These are phyloP conservation scores for Paramuricea clavata DNA, from an alignment of 92 coral and sea anemone genomes.

Conservation along the genomic window DNA sequence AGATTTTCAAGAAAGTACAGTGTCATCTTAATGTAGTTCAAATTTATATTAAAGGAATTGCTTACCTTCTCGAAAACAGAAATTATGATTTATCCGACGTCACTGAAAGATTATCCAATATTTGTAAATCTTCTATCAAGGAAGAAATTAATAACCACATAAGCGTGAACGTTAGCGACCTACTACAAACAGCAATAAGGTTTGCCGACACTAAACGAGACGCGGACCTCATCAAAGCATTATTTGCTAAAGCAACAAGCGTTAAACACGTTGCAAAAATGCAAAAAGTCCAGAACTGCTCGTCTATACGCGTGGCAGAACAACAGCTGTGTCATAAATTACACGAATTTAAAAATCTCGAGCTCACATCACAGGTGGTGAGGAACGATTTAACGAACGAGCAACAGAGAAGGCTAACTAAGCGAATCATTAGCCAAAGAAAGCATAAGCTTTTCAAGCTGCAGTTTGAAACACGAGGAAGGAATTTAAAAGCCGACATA, in stretches of 20 bases:
- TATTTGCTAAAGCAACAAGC: slow-evolving; percentile 30
- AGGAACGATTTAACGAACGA: slow-evolving; percentile 71
- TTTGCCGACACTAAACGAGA: slow-evolving; percentile 64
- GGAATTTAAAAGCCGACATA: slow-evolving; percentile 24
- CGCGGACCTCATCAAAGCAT: slow-evolving; percentile 56
- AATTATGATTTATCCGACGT: slow-evolving; percentile 27
- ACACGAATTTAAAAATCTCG: slow-evolving; percentile 18
- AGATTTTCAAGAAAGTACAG: background rate
- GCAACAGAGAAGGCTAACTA: slow-evolving; percentile 49
- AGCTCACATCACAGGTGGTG: slow-evolving; percentile 57
- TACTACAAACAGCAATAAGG: slow-evolving; percentile 34
- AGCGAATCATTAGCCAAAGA: slow-evolving; percentile 44
- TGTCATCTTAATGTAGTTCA: slow-evolving; percentile 39
- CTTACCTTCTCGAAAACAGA: slow-evolving; percentile 48
- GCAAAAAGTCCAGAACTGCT: slow-evolving; percentile 5
- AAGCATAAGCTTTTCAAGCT: slow-evolving; percentile 48
- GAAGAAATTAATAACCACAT: slow-evolving; percentile 30
- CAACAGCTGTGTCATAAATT: slow-evolving; percentile 39
- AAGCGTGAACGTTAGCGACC: slow-evolving; percentile 21
- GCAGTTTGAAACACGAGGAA: slow-evolving; percentile 38
- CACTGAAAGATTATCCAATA: slow-evolving; percentile 12
- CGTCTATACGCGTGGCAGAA: slow-evolving; percentile 25
- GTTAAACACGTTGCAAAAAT: slow-evolving; percentile 32
- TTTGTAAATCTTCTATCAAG: background rate
- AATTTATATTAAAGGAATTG: slow-evolving; percentile 36